A percentile compares a stretch with the other conserved stretches of the same genome.
Conservation (phyloP, 2,888 invertebrate genomes). For the Cecidostiba fungosa region DNA sequence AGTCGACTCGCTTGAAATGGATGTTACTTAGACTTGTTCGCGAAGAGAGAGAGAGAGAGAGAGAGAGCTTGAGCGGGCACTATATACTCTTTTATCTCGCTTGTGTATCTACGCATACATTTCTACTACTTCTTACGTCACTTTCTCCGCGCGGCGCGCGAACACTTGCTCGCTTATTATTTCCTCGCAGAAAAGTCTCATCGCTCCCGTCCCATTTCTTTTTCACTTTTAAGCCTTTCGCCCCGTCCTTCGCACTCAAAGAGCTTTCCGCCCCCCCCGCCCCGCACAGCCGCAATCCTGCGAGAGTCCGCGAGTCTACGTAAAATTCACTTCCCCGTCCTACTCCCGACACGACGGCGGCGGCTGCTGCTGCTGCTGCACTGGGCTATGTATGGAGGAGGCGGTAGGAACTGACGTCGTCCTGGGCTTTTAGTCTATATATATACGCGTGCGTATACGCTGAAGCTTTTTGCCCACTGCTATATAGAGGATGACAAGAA, state of each 20-base stretch:
- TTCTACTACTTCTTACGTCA: neutral
- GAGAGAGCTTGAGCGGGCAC: conserved; percentile 53
- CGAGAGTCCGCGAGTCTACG: neutral
- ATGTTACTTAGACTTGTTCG: conserved; percentile 75
- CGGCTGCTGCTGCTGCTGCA: too few relatives aligned
- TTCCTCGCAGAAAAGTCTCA: conserved; percentile 11
- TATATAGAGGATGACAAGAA: neutral
- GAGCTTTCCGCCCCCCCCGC: conserved; percentile 70
- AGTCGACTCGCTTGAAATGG: conserved; percentile 71
- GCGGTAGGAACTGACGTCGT: neutral
- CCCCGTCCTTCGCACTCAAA: conserved; percentile 66
- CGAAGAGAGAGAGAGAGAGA: conserved; percentile 65
- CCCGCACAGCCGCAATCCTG: conserved; percentile 44
- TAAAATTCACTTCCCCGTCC: conserved; percentile 32
- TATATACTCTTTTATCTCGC: neutral
- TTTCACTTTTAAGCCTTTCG: neutral
- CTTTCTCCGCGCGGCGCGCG: neutral
- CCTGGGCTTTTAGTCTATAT: conserved; percentile 34
- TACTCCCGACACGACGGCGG: neutral
- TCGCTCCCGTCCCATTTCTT: neutral
- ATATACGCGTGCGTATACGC: neutral
- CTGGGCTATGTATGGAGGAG: too few relatives aligned
- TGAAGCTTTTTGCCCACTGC: conserved; percentile 11
- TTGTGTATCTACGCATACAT: conserved; percentile 16
- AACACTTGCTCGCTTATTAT: conserved; percentile 37